Conservation (phyloP, 2,888 invertebrate genomes). For the Ophion obscuratus region DNA sequence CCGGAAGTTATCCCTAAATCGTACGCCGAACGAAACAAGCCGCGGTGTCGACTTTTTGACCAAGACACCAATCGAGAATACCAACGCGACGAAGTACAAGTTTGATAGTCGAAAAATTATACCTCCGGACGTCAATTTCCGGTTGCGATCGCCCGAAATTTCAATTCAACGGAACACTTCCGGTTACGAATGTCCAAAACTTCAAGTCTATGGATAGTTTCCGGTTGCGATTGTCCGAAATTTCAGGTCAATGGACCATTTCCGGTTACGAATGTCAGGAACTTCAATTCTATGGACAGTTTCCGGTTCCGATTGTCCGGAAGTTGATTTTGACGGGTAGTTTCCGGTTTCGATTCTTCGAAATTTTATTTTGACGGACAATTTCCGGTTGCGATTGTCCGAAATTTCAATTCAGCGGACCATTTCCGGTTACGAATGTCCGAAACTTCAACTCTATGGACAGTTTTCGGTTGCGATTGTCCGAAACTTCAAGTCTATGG, state of each 20-base stretch:
- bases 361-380: neutral
- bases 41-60: too few species aligned
- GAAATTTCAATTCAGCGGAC: too few species aligned
- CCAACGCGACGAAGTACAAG: too few species aligned
- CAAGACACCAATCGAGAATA: too few species aligned
- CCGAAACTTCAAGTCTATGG: too few species aligned
- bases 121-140: neutral
- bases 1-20: too few species aligned
- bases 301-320: neutral
- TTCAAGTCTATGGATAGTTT: too few species aligned
- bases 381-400: too few species aligned
- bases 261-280: neutral
- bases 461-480: too few species aligned
- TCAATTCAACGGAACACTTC: neutral
- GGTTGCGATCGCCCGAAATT: neutral
- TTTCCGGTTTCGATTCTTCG: neutral
- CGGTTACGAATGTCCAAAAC: neutral
- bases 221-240: too few species aligned
- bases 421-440: neutral
- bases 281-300: neutral
- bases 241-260: neutral
- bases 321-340: neutral
- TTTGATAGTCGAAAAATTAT: too few species aligned
- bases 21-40: too few species aligned
- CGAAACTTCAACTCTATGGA: neutral